A percentile compares a stretch with the other conserved stretches of the same genome.
phyloP scores from a whole-genome alignment of 2,113 vertebrate species.

The Entomyzon cyanotis region DNA sequence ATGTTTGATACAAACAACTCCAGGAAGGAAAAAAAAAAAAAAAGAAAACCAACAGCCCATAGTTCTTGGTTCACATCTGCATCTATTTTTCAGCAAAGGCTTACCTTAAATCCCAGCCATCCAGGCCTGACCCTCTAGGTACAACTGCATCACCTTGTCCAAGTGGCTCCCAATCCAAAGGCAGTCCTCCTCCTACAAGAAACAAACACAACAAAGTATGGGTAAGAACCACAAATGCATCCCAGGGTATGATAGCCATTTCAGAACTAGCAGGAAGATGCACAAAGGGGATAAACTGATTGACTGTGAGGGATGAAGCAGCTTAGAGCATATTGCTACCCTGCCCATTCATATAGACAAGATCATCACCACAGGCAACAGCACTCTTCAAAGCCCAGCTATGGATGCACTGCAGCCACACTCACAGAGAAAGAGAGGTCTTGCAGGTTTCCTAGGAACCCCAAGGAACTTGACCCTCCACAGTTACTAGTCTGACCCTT shows the following conservation, averaged over 20 bases:
- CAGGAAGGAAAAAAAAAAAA: neutral
- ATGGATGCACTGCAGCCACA: neutral
- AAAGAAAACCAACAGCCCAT: neutral
- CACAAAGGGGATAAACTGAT: neutral
- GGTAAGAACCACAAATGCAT: neutral
- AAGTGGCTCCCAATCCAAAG: neutral
- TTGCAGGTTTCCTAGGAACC: neutral
- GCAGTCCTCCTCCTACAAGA: neutral
- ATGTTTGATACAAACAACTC: neutral
- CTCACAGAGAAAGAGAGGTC: neutral
- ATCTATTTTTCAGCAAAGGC: neutral
- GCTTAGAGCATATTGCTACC: neutral
- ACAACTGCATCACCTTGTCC: neutral
- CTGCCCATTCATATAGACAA: neutral
- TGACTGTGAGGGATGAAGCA: neutral
- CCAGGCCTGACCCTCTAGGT: neutral
- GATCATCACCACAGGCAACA: neutral
- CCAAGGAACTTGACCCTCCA: neutral
- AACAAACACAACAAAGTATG: neutral
- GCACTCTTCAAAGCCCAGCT: neutral
- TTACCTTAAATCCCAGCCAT: conserved; percentile 54
- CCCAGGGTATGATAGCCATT: neutral
- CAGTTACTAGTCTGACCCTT: neutral
- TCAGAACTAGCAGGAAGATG: neutral
- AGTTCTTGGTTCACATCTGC: neutral